Evolutionary conservation across 2,797 vertebrate genomes (phyloP).

Genomic region (Propithecus perrieri): DNA sequence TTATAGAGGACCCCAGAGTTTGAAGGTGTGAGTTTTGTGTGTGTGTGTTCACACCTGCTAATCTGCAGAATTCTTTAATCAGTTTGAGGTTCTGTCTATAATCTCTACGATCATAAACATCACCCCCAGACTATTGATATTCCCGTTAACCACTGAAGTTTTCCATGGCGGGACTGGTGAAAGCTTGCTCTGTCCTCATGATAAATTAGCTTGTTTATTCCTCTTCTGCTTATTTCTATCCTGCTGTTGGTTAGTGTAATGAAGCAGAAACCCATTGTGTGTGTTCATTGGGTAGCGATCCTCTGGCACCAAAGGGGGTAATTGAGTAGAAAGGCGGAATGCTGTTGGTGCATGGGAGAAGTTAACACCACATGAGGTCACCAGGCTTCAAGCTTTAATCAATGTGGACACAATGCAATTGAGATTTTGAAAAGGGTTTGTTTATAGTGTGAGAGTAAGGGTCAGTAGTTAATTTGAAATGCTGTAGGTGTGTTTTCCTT

Average conservation of each 20-base stretch:
- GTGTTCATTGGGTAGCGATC: slow-evolving; percentile 90
- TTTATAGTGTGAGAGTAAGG: slow-evolving; percentile 84
- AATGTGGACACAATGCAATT: slow-evolving; percentile 88
- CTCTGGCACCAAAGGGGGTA: slow-evolving; percentile 88
- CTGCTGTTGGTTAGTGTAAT: slow-evolving; percentile 94
- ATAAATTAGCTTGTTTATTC: slow-evolving; percentile 95
- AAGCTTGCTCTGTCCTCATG: slow-evolving; percentile 75
- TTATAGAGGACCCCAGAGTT: slow-evolving; percentile 22
- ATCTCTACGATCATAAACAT: slow-evolving; percentile 68
- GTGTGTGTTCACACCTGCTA: slow-evolving; percentile 59
- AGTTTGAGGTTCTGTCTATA: background rate
- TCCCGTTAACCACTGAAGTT: slow-evolving; percentile 63
- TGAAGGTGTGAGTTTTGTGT: slow-evolving; percentile 5
- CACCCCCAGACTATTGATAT: slow-evolving; percentile 60
- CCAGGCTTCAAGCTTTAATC: slow-evolving; percentile 88
- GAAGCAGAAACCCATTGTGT: slow-evolving; percentile 95
- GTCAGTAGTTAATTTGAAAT: slow-evolving; percentile 88
- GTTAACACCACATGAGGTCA: slow-evolving; percentile 91
- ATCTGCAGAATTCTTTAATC: slow-evolving; percentile 38
- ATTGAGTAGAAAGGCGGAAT: slow-evolving; percentile 95
- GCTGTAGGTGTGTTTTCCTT: slow-evolving; percentile 82
- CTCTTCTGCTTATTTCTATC: slow-evolving; percentile 90
- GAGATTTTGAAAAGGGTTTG: slow-evolving; percentile 87
- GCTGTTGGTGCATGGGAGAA: slow-evolving; percentile 90
- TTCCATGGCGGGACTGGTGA: slow-evolving; percentile 61